Base-by-base conservation (phyloP, 2,888 invertebrate species). In the Dendrolimus houi region DNA sequence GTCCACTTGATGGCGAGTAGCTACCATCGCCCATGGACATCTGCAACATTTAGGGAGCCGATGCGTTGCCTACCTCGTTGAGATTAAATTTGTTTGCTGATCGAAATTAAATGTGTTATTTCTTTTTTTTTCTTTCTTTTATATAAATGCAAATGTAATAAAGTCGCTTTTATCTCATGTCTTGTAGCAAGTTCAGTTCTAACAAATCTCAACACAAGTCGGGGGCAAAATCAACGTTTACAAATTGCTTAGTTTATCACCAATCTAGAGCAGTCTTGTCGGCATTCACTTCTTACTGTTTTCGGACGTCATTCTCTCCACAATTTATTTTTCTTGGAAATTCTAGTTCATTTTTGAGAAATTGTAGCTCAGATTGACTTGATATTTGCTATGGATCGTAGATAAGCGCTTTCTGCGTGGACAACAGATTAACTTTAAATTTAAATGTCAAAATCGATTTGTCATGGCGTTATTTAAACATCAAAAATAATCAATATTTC, bases 221-320 rank as follows among this genome's bases (percentile, higher is more conserved):
- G 56, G 59, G 55, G 56, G 54, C 55, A 56, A 56, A 59, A 59
- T 59, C 59, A 59, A 59, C 59, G 59, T 56, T 56, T 59, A 59
- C 59, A 59, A 59, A 59, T 59, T 59, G 59, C 56, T 59, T 59
- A 54, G 56, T 59, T 59, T 59, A 59, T 59, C 59, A 56, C 53
- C 59, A 55, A 59, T 59, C 56, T 59, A 59, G 55, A 59, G 52
- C 54, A 52, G 59, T 59, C 59, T 56, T 57, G 47, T 47, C 47
- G 47, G 47, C 9, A 47, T 47, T 47, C 47, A 47, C 47, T 47
- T 47, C 47, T 47, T 47, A 47, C 47, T 47, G 47, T 47, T 47
- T 47, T 47, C 47, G 47, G 47, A 47, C 47, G 47, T 47, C 47
- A 47, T 47, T 47, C 12, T 2, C 47, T 12, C 47, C 47, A 47